These are phyloP conservation scores for Dermatophagoides farinae DNA, from an alignment of 1,140 invertebrate genomes.

Conservation along the genomic window DNA sequence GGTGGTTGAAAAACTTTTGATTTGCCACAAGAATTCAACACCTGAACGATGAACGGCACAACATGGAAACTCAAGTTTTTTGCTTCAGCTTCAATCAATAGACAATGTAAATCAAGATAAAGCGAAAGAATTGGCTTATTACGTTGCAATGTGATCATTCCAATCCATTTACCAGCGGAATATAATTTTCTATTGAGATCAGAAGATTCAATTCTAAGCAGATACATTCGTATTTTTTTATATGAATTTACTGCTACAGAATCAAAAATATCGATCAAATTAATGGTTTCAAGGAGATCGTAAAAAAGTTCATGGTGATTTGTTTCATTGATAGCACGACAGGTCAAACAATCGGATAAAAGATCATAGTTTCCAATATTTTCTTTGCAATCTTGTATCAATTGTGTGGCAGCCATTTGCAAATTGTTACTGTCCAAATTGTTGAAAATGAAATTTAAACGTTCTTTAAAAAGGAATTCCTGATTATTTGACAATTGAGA, in stretches of 20 bases:
- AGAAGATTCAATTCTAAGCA: conserved; percentile 86
- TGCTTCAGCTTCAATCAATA: conserved; percentile 77
- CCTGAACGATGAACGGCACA: conserved; percentile 97
- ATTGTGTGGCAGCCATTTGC: conserved; percentile 78
- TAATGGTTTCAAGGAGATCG: conserved; percentile 78
- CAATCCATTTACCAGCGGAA: conserved; percentile 96
- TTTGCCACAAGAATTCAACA: conserved; percentile 90
- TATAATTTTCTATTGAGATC: conserved; percentile 92
- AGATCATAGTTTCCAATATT: conserved; percentile 96
- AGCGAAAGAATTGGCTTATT: conserved; percentile 76
- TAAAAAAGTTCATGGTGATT: conserved; percentile 94
- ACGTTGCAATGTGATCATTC: conserved; percentile 81
- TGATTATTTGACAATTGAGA: too few relatives aligned
- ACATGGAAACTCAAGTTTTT: conserved; percentile 92
- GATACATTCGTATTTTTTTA: conserved; percentile 79
- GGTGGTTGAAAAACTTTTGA: conserved; percentile 81
- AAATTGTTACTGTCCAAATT: conserved; percentile 85
- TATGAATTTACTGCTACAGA: conserved; percentile 84
- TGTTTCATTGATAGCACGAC: conserved; percentile 87
- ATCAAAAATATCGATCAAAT: conserved; percentile 54
- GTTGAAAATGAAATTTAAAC: conserved; percentile 98
- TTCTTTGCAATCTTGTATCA: conserved; percentile 46
- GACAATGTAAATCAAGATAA: conserved; percentile 79
- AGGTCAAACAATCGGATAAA: conserved; percentile 37
- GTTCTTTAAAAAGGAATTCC: conserved; percentile 46